Evolutionary conservation across 2,113 vertebrate species (phyloP).

Genomic region (Sceloporus undulatus): DNA sequence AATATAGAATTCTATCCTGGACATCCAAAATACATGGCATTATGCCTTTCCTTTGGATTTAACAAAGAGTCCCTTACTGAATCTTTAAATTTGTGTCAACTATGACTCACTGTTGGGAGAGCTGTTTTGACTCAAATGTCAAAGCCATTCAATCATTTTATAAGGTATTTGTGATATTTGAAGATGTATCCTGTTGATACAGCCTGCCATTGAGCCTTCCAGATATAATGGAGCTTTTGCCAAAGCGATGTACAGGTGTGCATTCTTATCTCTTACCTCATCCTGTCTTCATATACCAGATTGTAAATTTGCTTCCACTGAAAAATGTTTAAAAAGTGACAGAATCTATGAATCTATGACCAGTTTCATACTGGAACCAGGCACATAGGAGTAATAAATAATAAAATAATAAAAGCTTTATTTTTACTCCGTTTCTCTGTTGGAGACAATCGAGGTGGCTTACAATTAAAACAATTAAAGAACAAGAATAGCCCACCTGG

Average conservation of each 20-base stretch:
- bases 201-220: neutral
- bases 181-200: neutral
- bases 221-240: neutral
- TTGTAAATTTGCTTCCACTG: neutral
- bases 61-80: constrained; percentile 31
- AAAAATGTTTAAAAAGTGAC: neutral
- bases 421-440: no score
- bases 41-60: constrained; percentile 36
- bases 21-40: constrained; percentile 43
- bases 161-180: constrained; percentile 5
- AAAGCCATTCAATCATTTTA: neutral
- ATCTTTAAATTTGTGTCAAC: constrained; percentile 4
- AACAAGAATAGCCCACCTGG: neutral
- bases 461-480: no score
- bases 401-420: no score
- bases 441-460: no score
- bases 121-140: neutral
- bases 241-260: neutral
- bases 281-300: constrained; percentile 29
- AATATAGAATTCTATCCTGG: constrained; percentile 31
- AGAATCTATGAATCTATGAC: neutral
- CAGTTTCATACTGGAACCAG: neutral
- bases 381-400: no score
- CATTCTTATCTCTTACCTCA: neutral
- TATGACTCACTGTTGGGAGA: neutral